phyloP scores from a whole-genome alignment of 2,888 invertebrate species.

The Onthophagus sagittarius region DNA sequence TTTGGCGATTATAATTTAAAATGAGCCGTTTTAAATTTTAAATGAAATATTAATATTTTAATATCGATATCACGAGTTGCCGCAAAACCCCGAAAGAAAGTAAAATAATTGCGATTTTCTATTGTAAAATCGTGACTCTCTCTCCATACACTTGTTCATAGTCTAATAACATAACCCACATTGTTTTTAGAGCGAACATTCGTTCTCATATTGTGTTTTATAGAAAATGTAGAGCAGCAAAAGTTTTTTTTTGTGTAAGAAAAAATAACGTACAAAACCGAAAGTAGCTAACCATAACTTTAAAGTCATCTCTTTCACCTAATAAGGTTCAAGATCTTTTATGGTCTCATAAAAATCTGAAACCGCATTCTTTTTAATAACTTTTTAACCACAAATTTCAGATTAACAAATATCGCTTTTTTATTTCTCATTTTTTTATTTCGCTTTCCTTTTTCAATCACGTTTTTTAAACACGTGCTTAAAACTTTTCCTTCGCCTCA shows the following conservation, averaged over 20 bases:
- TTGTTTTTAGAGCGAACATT: slow-evolving; percentile 5
- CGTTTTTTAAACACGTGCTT: not conserved
- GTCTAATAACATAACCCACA: not conserved
- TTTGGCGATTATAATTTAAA: slow-evolving; percentile 1
- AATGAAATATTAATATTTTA: not conserved
- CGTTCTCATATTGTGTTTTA: not conserved
- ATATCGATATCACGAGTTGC: not conserved
- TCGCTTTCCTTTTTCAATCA: not conserved
- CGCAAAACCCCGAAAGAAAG: not conserved
- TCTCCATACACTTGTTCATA: not conserved
- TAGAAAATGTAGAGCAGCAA: not conserved
- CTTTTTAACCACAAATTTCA: no score
- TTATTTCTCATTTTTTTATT: no score
- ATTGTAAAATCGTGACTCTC: not conserved
- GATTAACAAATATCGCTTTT: no score
- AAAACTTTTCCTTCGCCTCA: not conserved
- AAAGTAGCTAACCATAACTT: no score
- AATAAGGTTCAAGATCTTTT: no score
- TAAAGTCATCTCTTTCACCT: no score
- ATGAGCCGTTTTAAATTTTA: not conserved
- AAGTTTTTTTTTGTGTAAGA: not conserved
- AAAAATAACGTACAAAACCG: not conserved
- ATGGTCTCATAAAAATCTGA: no score
- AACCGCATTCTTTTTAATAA: no score
- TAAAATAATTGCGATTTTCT: not conserved